These are phyloP conservation scores for Mixornis gularis DNA, from an alignment of 2,113 vertebrate genomes.

Conservation along the genomic window DNA sequence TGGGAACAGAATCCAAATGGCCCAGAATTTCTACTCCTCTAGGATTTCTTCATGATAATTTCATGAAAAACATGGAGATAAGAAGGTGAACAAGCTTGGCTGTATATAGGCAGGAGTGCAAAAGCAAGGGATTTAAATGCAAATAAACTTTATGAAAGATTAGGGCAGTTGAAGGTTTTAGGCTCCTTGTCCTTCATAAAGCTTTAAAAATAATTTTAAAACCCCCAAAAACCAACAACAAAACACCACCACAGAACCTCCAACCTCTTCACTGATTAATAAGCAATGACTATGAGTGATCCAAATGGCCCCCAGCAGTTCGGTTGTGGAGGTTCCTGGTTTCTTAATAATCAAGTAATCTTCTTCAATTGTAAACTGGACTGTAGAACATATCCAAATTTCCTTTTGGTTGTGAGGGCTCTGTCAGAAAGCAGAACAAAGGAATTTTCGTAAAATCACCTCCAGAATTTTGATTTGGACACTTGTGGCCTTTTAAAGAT, in stretches of 20 bases:
- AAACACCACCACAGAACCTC: background rate
- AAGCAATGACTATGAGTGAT: background rate
- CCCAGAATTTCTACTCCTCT: background rate
- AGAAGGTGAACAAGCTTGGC: background rate
- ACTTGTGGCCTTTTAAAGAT: background rate
- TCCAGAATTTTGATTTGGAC: background rate
- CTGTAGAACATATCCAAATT: background rate
- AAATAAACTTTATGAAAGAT: background rate
- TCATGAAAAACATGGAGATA: background rate
- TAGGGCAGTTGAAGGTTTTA: background rate
- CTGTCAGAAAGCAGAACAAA: background rate
- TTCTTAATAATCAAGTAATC: background rate
- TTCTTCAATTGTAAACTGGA: background rate
- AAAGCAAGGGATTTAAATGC: background rate
- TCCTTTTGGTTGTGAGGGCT: background rate
- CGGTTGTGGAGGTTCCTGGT: background rate
- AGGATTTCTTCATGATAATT: background rate
- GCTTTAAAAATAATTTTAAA: background rate
- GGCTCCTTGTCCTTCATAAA: background rate
- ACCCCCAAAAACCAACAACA: accelerated
- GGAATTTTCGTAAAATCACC: background rate
- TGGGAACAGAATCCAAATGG: background rate
- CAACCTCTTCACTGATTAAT: background rate
- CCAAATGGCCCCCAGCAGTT: background rate
- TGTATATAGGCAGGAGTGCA: background rate